Percentiles rank a stretch among this genome's conserved stretches.
phyloP scores from a whole-genome alignment of 2,888 invertebrate genomes.

The Perizoma flavofasciatum region DNA sequence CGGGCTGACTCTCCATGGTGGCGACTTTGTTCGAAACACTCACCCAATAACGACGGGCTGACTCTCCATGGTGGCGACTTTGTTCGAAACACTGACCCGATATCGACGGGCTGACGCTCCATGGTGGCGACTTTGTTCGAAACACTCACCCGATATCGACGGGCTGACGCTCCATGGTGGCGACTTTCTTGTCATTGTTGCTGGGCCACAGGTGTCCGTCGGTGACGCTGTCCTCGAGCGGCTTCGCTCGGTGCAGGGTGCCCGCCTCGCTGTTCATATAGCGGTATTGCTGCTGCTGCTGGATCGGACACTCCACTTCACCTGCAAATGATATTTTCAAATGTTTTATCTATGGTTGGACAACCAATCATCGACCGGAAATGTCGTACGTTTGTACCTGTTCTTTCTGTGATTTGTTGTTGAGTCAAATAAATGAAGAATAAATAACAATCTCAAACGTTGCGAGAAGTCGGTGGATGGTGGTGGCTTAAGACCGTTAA shows the following conservation, averaged over 20 bases:
- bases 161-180: conserved; percentile 78
- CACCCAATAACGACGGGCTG: conserved; percentile 81
- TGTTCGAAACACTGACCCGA: conserved; percentile 80
- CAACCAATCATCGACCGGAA: no score
- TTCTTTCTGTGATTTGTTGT: no score
- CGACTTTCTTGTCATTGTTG: conserved; percentile 78
- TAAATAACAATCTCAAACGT: no score
- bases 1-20: conserved; percentile 78
- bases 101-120: conserved; percentile 78
- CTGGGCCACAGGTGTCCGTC: conserved; percentile 80
- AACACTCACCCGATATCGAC: conserved; percentile 72
- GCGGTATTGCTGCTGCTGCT: conserved; percentile 81
- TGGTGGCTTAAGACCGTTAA: no score
- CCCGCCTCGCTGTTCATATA: conserved; percentile 83
- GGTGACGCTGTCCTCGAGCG: conserved; percentile 78
- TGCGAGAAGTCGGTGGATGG: no score
- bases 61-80: conserved; percentile 76
- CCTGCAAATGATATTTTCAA: conserved; percentile 54
- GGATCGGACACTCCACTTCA: conserved; percentile 81
- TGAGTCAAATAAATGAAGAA: no score
- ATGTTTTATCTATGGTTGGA: background rate
- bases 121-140: conserved; percentile 76
- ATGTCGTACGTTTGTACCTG: no score
- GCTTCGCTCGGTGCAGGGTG: conserved; percentile 75
- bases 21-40: conserved; percentile 74